Conservation (phyloP, 2,888 invertebrate genomes). For the Bursaphelenchus okinawaensis region DNA sequence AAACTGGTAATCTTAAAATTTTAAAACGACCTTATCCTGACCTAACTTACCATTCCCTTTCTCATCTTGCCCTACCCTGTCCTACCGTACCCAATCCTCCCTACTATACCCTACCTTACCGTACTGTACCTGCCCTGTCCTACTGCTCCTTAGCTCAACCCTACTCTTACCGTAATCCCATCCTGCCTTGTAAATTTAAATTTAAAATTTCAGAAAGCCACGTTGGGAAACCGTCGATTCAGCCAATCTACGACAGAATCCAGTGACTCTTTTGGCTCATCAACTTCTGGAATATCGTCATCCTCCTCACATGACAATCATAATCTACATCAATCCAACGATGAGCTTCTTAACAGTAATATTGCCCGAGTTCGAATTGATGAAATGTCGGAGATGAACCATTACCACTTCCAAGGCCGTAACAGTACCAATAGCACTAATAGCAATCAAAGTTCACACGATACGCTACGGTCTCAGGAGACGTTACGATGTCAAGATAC, state of each 20-base stretch:
- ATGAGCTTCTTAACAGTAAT: constrained; percentile 11
- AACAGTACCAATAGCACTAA: constrained; percentile 1
- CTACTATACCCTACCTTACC: too few species aligned
- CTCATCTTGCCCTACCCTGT: too few species aligned
- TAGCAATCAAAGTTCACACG: background rate
- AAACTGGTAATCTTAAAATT: too few species aligned
- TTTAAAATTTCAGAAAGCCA: background rate
- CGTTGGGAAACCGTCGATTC: constrained; percentile 37
- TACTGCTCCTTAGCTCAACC: too few species aligned
- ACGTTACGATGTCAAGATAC: background rate
- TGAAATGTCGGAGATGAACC: constrained; percentile 7
- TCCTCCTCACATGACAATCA: constrained; percentile 29
- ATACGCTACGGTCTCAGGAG: background rate
- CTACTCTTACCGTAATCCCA: too few species aligned
- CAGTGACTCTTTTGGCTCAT: constrained; percentile 52
- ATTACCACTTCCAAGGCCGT: constrained; percentile 2
- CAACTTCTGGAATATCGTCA: constrained; percentile 52
- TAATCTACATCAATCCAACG: constrained; percentile 2
- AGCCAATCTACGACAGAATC: constrained; percentile 49
- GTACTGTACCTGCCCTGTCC: too few species aligned
- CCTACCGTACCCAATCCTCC: too few species aligned
- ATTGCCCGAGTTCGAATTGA: constrained; percentile 24
- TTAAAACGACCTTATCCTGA: too few species aligned
- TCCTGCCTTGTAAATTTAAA: background rate
- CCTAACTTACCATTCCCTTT: too few species aligned